phyloP scores from a whole-genome alignment of 2,113 vertebrate genomes.

The Silurus meridionalis region DNA sequence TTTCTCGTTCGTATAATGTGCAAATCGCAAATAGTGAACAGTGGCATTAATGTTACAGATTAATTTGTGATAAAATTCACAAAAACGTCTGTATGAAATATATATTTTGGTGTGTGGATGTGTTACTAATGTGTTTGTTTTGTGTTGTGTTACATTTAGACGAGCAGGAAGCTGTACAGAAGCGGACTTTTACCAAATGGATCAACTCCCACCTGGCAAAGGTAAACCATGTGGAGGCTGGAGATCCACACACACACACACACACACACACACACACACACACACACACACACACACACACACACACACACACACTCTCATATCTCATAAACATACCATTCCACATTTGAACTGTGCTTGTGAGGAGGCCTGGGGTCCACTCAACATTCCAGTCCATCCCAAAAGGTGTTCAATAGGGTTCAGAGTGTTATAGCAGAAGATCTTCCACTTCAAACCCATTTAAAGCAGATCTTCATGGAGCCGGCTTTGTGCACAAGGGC shows the following conservation, averaged over 20 bases:
- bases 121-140: conserved; percentile 27
- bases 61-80: neutral
- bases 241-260: neutral
- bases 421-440: no score
- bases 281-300: conserved; percentile 39
- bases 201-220: conserved; percentile 97
- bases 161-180: conserved; percentile 98
- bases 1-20: no score
- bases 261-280: neutral
- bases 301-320: neutral
- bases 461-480: no score
- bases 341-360: no score
- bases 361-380: no score
- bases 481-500: no score
- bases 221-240: conserved; percentile 74
- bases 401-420: no score
- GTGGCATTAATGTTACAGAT: neutral
- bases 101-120: neutral
- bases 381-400: no score
- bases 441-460: no score
- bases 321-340: no score
- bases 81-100: neutral
- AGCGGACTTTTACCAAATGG: conserved; percentile 98
- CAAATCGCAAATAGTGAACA: neutral
- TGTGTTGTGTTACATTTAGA: conserved; percentile 76